Base-by-base conservation (phyloP, 2,797 vertebrate genomes). In the Distichodus sexfasciatus region DNA sequence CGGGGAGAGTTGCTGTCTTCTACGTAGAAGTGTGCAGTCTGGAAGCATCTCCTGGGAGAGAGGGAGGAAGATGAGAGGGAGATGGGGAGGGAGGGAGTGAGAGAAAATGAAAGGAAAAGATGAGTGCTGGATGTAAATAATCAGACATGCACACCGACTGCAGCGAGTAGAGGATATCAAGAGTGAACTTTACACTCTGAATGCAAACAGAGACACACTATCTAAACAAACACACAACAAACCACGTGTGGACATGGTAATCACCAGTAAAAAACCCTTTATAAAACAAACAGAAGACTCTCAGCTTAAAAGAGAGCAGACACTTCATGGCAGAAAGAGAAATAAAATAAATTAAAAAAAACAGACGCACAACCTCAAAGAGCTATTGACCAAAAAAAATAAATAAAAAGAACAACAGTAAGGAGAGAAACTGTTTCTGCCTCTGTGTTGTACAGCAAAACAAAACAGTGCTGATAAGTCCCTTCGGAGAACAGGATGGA, bases 11-110 rank as follows among this genome's bases (percentile, higher is more conserved):
- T 92, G 88, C 93, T 95, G 85, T 98, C 96, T 62, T 98, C 96
- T 81, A 96, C 94, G 44, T 96, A 94, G 85, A 98, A 95, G 85
- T 98, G 94, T 58, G 94, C 94, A 9, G 94, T 95, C 82, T 98
- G 96, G 81, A 98, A 98, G 91, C 95, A 98, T 86, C 95, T 95
- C 85, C 96, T 98, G 89, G 71, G 64, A 48, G 35, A 19, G 66
- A 15, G 51, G 19, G 44, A n/a, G 15, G 62, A 9, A 46, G 41
- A 61, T n/a, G 35, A 19, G 66, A 15, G 51, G 19, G 44, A n/a
- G 15, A 67, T 8, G 38, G 41, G 55, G 15, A 58, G 26, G 36
- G 33, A 35, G 47, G 14, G 19, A 65, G 17, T 23, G 12, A 66
- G 29, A 54, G 17, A 72, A 17, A 54, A n/a, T n/a, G n/a, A n/a